Base-by-base conservation (phyloP, 2,888 invertebrate genomes). In the Callyntrura guangdongensis region DNA sequence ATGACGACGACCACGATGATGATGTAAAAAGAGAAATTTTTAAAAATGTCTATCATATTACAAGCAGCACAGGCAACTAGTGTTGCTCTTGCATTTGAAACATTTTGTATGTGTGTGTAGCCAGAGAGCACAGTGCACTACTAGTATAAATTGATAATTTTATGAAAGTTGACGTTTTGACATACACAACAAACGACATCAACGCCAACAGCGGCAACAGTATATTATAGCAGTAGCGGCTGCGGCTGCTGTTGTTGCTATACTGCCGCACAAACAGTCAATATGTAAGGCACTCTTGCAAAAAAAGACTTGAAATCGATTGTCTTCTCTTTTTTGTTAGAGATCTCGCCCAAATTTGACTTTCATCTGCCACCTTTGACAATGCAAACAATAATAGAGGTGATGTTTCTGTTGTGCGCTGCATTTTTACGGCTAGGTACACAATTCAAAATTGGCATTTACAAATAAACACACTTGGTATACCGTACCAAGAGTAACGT, bases 151-250 rank as follows among this genome's bases (percentile, higher is more conserved):
- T 25, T 77, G 56, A 77, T 53, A 53, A 25, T 56, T 77, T 77
- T 77, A 77, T 77, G 77, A 77, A 77, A 77, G 77, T 77, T 49
- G 77, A 53, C 77, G 77, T 77, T 36, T 36, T 77, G 77, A 77
- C 77, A 77, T 25, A 77, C 25, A 25, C 77, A 77, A 11, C 17
- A 25, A 9, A 53, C 36, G 36, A 36, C 36, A 36, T 36, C 36
- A 36, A 36, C 36, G 36, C 36, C 36, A 36, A 36, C 36, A 36
- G 36, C 36, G 6, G 36, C 36, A 36, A n/a, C n/a, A n/a, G n/a
- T n/a, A n/a, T n/a, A n/a, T n/a, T n/a, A n/a, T n/a, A n/a, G 36
- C 36, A 36, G 36, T 6, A 36, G 36, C 36, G 6, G 6, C 36
- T 4, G 36, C 36, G 6, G 36, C 36, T 36, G 36, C 6, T 36